Evolutionary conservation across 53 echinoderm and acorn worm genomes (phyloP).

Genomic region (Stichopus horrens): DNA sequence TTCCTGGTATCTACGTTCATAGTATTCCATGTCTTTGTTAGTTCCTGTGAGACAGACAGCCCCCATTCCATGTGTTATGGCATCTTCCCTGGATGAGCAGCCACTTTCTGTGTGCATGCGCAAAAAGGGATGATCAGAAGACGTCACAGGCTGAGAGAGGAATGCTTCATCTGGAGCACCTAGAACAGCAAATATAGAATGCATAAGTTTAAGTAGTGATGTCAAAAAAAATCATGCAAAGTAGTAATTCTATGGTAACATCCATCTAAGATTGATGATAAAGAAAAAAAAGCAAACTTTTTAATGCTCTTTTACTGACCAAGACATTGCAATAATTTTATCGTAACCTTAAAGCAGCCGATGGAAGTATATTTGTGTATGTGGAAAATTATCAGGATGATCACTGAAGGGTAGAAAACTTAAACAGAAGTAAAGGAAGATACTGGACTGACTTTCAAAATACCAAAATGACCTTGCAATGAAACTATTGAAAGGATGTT

Average conservation of each 20-base stretch:
- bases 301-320: too few species aligned
- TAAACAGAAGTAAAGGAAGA: too few species aligned
- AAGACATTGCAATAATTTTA: too few species aligned
- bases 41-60: conserved; percentile 83
- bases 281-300: too few species aligned
- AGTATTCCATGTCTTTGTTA: conserved; percentile 91
- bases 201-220: background rate
- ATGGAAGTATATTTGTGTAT: too few species aligned
- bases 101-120: conserved; percentile 84
- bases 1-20: conserved; percentile 93
- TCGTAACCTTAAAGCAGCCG: too few species aligned
- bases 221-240: background rate
- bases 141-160: conserved; percentile 74
- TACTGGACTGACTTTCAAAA: too few species aligned
- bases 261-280: too few species aligned
- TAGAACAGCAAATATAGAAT: conserved; percentile 7
- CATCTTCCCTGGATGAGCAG: conserved; percentile 45
- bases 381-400: too few species aligned
- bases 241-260: background rate
- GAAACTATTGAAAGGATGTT: too few species aligned
- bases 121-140: conserved; percentile 89
- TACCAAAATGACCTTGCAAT: too few species aligned
- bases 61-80: conserved; percentile 69
- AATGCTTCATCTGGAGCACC: conserved; percentile 83
- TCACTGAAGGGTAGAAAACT: too few species aligned